Evolutionary conservation across 2,113 vertebrate species (phyloP).

Genomic region (Hyperopisus bebe): DNA sequence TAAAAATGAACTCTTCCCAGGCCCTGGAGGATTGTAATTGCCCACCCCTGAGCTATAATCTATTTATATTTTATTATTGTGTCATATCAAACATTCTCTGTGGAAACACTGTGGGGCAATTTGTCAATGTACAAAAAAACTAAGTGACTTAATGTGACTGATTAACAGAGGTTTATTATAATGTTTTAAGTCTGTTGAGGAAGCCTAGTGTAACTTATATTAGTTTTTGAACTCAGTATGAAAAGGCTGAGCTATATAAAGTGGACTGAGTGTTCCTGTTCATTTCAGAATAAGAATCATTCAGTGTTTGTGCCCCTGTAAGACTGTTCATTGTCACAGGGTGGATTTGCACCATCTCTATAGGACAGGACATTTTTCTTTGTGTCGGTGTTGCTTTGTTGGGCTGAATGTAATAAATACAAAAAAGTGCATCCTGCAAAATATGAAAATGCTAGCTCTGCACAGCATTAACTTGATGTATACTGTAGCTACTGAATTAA

Average conservation of each 20-base stretch:
- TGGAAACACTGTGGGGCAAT: not conserved
- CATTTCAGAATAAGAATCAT: not conserved
- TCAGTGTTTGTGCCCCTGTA: not conserved
- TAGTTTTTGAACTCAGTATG: not conserved
- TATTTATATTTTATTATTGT: not conserved
- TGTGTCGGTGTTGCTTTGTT: not conserved
- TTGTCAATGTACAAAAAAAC: constrained; percentile 6
- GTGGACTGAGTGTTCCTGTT: not conserved
- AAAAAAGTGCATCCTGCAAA: not conserved
- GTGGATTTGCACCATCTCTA: not conserved
- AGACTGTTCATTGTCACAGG: not conserved
- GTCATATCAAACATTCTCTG: not conserved
- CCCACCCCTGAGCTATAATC: not conserved
- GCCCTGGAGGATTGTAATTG: not conserved
- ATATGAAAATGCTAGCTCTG: not conserved
- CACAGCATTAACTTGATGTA: not conserved
- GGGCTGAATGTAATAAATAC: not conserved
- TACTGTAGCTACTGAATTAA: not conserved
- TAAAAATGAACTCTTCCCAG: not conserved
- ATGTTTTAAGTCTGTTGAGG: not conserved
- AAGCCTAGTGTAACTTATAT: not conserved
- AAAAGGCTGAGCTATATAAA: not conserved
- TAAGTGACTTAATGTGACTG: not conserved
- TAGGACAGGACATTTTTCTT: not conserved
- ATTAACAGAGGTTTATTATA: not conserved